phyloP scores from a whole-genome alignment of 2,113 vertebrate genomes.

The Muntiacus muntjak region DNA sequence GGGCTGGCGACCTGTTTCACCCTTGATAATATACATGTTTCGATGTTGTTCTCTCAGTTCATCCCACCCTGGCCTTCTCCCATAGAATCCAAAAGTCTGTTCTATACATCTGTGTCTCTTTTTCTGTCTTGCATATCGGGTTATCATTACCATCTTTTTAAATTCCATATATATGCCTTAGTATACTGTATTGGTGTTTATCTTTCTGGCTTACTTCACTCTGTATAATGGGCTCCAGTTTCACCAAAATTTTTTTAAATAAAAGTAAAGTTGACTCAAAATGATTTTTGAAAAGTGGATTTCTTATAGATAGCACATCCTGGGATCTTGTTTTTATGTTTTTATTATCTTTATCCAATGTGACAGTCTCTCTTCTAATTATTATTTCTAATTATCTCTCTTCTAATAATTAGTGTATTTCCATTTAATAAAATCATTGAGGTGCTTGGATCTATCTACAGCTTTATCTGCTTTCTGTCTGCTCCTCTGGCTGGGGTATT shows the following conservation, averaged over 20 bases:
- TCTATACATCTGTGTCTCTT: too few relatives aligned
- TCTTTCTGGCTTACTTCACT: too few relatives aligned
- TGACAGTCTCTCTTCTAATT: background rate
- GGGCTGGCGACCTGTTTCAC: too few relatives aligned
- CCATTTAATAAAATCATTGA: background rate
- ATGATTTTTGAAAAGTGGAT: background rate
- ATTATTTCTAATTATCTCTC: background rate
- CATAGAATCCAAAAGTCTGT: too few relatives aligned
- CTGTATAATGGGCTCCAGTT: too few relatives aligned
- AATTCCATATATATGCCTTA: too few relatives aligned
- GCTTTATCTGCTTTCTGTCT: background rate
- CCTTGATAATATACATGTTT: too few relatives aligned
- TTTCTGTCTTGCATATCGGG: too few relatives aligned
- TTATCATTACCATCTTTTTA: too few relatives aligned
- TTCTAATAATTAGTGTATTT: background rate
- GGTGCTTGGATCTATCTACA: background rate
- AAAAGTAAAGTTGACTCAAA: background rate
- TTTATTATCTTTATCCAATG: background rate
- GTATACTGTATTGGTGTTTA: too few relatives aligned
- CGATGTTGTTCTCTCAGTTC: too few relatives aligned
- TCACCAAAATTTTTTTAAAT: background rate
- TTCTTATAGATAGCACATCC: background rate
- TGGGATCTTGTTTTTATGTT: background rate
- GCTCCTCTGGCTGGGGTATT: background rate
- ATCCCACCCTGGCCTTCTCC: too few relatives aligned